A percentile compares a stretch with the other conserved stretches of the same genome.
phyloP scores from a whole-genome alignment of 2,113 vertebrate genomes.

The Corythornis vintsioides region DNA sequence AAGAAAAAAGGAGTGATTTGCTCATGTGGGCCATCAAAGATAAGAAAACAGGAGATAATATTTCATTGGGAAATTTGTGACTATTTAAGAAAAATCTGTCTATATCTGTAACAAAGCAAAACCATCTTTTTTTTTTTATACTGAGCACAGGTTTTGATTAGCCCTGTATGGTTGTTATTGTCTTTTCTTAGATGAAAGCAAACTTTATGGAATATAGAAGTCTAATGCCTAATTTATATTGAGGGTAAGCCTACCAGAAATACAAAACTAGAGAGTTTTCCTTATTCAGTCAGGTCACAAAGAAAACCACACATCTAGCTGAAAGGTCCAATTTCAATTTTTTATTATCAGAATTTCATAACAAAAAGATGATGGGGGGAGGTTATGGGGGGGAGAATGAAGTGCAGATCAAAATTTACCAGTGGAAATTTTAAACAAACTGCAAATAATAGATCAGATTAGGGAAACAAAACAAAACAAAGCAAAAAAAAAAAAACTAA shows the following conservation, averaged over 20 bases:
- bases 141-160: neutral
- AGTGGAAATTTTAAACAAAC: conserved; percentile 11
- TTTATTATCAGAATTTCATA: neutral
- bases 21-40: fast-evolving
- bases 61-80: neutral
- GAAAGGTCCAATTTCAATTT: neutral
- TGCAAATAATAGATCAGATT: conserved; percentile 42
- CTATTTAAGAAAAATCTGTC: neutral
- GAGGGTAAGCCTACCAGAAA: neutral
- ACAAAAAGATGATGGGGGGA: neutral
- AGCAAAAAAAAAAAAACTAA: neutral
- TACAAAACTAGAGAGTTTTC: neutral
- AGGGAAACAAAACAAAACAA: neutral
- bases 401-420: neutral
- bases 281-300: neutral
- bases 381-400: fast-evolving
- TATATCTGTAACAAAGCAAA: neutral
- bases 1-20: neutral
- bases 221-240: neutral
- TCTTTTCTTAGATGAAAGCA: neutral
- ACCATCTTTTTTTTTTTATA: neutral
- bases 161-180: neutral
- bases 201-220: neutral
- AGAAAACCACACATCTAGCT: neutral
- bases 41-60: neutral